A percentile compares a stretch with the other conserved stretches of the same genome.
phyloP scores from a whole-genome alignment of 2,113 vertebrate genomes.

The Pelmatolapia mariae region DNA sequence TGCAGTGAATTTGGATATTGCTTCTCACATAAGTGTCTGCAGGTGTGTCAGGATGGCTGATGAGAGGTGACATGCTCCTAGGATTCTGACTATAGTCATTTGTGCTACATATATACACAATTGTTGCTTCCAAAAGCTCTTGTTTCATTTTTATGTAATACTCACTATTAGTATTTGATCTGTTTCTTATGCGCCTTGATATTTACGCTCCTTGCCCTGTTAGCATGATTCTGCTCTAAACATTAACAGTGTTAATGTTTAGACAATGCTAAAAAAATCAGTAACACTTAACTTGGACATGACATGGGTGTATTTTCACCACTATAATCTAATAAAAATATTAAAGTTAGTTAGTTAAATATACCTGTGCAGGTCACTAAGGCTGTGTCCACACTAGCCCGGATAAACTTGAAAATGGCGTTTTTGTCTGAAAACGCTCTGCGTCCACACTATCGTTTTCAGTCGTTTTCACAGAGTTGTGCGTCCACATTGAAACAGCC shows the following conservation, averaged over 20 bases:
- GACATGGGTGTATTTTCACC: not conserved
- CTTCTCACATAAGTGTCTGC: not conserved
- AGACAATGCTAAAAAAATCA: not conserved
- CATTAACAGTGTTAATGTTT: not conserved
- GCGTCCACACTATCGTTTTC: not conserved
- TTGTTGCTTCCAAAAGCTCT: not conserved
- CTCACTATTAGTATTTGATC: not conserved
- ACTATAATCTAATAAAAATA: not conserved
- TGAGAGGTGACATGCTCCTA: not conserved
- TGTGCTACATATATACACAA: not conserved
- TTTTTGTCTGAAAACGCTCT: not conserved
- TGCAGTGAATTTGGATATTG: not conserved
- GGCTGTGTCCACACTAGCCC: not conserved
- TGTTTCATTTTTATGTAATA: not conserved
- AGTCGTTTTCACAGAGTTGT: not conserved
- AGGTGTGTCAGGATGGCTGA: not conserved
- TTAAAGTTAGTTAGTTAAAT: not conserved
- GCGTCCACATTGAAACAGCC: accelerated
- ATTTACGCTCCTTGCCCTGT: not conserved
- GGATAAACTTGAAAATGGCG: not conserved
- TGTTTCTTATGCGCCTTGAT: accelerated
- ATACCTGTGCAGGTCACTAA: not conserved
- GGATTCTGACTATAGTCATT: not conserved
- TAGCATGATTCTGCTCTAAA: not conserved
- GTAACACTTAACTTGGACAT: not conserved